Conservation (phyloP, 92 coral and sea anemone species). For the Plumapathes pennacea region DNA sequence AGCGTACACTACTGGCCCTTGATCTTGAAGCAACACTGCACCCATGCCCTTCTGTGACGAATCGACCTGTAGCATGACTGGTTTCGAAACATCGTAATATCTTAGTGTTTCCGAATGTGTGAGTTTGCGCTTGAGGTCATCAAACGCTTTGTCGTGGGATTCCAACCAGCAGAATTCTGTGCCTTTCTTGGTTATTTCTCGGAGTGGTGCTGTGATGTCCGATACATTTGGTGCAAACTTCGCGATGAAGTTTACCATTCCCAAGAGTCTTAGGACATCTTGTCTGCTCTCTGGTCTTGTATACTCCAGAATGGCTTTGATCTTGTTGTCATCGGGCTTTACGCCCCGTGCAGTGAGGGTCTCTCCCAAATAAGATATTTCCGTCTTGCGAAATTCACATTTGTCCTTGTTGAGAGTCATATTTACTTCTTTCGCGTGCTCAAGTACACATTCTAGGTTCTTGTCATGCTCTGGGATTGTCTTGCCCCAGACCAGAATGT, state of each 20-base stretch:
- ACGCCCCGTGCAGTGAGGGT: slow-evolving; percentile 49
- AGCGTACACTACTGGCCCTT: slow-evolving; percentile 16
- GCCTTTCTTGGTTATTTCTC: slow-evolving; percentile 36
- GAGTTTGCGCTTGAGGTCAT: slow-evolving; percentile 15
- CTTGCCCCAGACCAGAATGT: slow-evolving; percentile 61
- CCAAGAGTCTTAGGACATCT: slow-evolving; percentile 47
- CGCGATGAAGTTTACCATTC: slow-evolving; percentile 60
- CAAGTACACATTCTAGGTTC: slow-evolving; percentile 14
- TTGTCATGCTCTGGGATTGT: slow-evolving; percentile 55
- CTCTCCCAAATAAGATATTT: slow-evolving; percentile 51
- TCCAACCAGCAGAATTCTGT: slow-evolving; percentile 44
- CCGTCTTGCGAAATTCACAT: slow-evolving; percentile 6
- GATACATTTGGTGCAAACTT: slow-evolving; percentile 46
- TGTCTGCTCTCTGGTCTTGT: slow-evolving; percentile 44
- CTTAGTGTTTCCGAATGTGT: slow-evolving; percentile 30
- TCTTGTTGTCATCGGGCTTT: slow-evolving; percentile 47
- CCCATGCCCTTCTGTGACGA: slow-evolving; percentile 4
- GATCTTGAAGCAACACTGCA: slow-evolving; percentile 6
- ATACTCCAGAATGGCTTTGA: slow-evolving; percentile 41
- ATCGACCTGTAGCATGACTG: slow-evolving; percentile 15
- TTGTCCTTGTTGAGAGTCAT: slow-evolving; percentile 59
- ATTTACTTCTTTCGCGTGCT: slow-evolving; percentile 26
- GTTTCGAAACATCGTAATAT: slow-evolving; percentile 43
- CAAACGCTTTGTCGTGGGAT: slow-evolving; percentile 35
- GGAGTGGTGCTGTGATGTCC: slow-evolving; percentile 23